A percentile compares a stretch with the other conserved stretches of the same genome.
Conservation (phyloP, 2,113 vertebrate species). For the Peromyscus maniculatus region DNA sequence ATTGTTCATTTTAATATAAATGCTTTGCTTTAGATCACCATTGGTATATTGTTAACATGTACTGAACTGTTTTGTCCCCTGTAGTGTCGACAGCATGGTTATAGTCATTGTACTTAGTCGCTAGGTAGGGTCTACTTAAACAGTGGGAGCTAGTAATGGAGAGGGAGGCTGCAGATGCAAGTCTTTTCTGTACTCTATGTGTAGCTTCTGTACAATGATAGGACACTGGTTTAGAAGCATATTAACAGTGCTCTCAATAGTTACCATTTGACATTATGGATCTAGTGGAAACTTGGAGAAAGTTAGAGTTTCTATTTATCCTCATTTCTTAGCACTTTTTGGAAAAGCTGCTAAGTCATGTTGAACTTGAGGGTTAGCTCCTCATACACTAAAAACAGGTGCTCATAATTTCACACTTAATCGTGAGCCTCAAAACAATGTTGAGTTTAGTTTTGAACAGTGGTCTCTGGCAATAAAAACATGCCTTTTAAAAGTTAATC, state of each 20-base stretch:
- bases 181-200: background rate
- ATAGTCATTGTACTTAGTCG: background rate
- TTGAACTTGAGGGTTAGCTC: background rate
- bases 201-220: accelerated
- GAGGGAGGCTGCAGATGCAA: too few species aligned
- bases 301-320: background rate
- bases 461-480: background rate
- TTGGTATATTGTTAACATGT: background rate
- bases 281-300: background rate
- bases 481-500: background rate
- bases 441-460: background rate
- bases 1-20: conserved; percentile 40
- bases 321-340: background rate
- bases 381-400: background rate
- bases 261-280: background rate
- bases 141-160: background rate
- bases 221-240: background rate
- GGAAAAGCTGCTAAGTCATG: background rate
- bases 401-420: background rate
- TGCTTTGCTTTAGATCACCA: background rate
- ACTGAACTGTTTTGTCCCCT: background rate
- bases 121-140: background rate
- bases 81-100: background rate
- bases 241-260: background rate
- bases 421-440: background rate